Conservation (phyloP, 2,888 invertebrate species). For the Drosophila greeni region DNA sequence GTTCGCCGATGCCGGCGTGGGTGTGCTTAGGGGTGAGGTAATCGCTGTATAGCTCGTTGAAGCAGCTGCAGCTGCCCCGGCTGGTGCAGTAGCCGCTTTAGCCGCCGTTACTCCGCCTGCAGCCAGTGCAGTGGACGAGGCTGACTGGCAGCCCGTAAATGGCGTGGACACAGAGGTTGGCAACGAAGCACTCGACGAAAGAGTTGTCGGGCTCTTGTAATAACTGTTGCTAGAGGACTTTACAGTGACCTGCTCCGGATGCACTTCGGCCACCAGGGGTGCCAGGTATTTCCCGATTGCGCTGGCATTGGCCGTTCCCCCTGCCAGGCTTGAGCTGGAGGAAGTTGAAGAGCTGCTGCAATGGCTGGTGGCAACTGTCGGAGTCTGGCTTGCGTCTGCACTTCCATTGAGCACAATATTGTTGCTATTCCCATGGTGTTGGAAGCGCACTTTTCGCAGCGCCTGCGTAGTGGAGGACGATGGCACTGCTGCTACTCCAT, state of each 20-base stretch:
- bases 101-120: slow-evolving; percentile 77
- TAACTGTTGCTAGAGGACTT: slow-evolving; percentile 62
- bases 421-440: slow-evolving; percentile 56
- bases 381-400: slow-evolving; percentile 39
- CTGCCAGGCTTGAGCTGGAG: slow-evolving; percentile 50
- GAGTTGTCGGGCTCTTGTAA: slow-evolving; percentile 75
- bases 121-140: slow-evolving; percentile 77
- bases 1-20: slow-evolving; percentile 63
- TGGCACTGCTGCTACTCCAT: slow-evolving; percentile 41
- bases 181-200: slow-evolving; percentile 75
- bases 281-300: slow-evolving; percentile 76
- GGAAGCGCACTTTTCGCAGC: slow-evolving; percentile 63
- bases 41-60: slow-evolving; percentile 63
- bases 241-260: slow-evolving; percentile 76
- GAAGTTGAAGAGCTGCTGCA: slow-evolving; percentile 47
- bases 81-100: slow-evolving; percentile 77
- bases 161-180: slow-evolving; percentile 76
- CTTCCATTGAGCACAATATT: slow-evolving; percentile 46
- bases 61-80: slow-evolving; percentile 66
- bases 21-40: slow-evolving; percentile 58
- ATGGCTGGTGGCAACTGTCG: slow-evolving; percentile 26
- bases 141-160: slow-evolving; percentile 76
- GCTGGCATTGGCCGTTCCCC: slow-evolving; percentile 63
- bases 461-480: slow-evolving; percentile 50
- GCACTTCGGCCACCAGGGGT: slow-evolving; percentile 77